These are phyloP conservation scores for Cossypha dichroa DNA, from an alignment of 2,797 vertebrate species.

Conservation along the genomic window DNA sequence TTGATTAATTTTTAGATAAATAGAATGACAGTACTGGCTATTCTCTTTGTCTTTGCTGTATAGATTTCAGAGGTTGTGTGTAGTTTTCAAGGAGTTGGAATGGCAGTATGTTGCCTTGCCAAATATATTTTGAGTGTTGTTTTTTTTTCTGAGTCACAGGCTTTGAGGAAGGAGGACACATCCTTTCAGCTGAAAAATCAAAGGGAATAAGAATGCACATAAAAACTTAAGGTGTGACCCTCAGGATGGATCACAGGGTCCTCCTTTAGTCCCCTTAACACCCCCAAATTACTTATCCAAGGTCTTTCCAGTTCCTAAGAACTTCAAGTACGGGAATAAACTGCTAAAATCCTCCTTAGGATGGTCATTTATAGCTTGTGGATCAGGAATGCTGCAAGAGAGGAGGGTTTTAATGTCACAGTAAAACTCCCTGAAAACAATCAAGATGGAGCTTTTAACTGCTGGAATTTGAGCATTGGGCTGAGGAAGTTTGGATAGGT, in stretches of 20 bases:
- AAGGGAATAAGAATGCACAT: neutral
- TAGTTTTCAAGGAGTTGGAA: neutral
- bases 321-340: neutral
- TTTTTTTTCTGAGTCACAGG: neutral
- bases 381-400: neutral
- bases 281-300: neutral
- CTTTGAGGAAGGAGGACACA: fast-evolving
- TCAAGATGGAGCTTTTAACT: neutral
- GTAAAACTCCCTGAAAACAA: neutral
- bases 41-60: neutral
- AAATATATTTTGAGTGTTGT: neutral
- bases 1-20: slow-evolving; percentile 15
- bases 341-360: neutral
- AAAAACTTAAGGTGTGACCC: neutral
- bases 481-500: neutral
- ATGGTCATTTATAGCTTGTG: neutral
- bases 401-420: neutral
- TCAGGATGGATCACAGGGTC: neutral
- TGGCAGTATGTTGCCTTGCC: neutral
- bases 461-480: neutral
- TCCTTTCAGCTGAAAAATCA: neutral
- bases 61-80: neutral
- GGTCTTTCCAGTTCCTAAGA: neutral
- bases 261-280: neutral
- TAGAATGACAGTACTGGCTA: neutral